Evolutionary conservation across 2,888 invertebrate genomes (phyloP).

Genomic region (Melinaea menophilus): DNA sequence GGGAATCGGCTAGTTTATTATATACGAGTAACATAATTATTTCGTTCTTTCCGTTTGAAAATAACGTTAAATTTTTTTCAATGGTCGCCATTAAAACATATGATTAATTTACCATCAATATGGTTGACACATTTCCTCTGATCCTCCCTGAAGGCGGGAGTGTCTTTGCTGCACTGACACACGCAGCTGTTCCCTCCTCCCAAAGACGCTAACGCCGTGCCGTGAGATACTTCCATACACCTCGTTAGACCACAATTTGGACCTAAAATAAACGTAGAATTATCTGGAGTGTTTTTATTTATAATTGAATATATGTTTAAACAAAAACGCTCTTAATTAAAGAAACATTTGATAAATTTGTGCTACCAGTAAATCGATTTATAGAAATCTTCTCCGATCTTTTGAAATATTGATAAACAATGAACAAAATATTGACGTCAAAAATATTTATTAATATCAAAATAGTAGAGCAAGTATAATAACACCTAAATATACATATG

Average conservation of each 20-base stretch:
- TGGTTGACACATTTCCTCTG: slow-evolving; percentile 83
- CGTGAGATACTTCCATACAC: slow-evolving; percentile 82
- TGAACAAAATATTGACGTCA: no score
- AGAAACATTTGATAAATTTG: no score
- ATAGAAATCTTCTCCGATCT: no score
- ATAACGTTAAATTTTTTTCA: neutral
- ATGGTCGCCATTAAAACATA: neutral
- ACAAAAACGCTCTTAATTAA: neutral
- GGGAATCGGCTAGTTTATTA: no score
- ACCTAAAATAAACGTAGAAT: slow-evolving; percentile 49
- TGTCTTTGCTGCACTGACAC: slow-evolving; percentile 82
- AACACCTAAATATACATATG: neutral
- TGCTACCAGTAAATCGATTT: no score
- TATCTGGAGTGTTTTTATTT: neutral
- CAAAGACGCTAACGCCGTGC: slow-evolving; percentile 75
- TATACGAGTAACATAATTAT: no score
- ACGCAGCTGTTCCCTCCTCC: slow-evolving; percentile 75
- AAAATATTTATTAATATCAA: neutral
- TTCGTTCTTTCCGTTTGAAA: neutral
- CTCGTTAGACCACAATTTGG: slow-evolving; percentile 79
- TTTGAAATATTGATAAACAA: no score
- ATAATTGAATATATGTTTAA: neutral
- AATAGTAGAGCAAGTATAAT: neutral
- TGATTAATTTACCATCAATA: slow-evolving; percentile 78
- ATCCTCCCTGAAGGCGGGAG: slow-evolving; percentile 86